Conservation (phyloP, 2,113 vertebrate species). For the Mellivora capensis region DNA sequence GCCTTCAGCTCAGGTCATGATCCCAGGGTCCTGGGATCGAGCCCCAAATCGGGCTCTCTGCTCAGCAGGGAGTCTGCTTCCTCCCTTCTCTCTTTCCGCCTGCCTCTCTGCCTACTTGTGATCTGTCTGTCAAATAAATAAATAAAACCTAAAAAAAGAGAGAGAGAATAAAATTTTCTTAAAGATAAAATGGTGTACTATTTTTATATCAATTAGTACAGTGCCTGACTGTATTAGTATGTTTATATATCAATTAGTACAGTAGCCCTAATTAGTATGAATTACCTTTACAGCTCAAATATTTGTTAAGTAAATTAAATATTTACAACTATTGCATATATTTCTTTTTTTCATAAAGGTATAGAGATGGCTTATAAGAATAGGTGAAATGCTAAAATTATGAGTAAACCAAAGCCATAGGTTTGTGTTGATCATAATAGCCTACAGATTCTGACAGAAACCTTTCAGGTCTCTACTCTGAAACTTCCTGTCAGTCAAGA, state of each 20-base stretch:
- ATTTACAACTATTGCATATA: neutral
- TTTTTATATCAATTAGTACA: neutral
- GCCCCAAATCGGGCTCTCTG: too few relatives aligned
- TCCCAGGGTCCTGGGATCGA: too few relatives aligned
- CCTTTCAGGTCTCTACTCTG: neutral
- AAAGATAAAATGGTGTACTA: neutral
- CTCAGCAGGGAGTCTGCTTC: too few relatives aligned
- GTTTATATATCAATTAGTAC: neutral
- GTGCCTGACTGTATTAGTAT: too few relatives aligned
- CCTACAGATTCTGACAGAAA: neutral
- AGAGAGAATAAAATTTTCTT: constrained; percentile 24
- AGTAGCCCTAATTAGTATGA: neutral
- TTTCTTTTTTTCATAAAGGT: neutral
- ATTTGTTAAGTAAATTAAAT: neutral
- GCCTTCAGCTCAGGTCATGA: too few relatives aligned
- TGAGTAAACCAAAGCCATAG: neutral
- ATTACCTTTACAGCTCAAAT: neutral
- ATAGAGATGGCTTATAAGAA: neutral
- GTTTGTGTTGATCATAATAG: neutral
- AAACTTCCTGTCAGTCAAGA: neutral
- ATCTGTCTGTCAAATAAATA: too few relatives aligned
- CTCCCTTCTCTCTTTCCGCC: too few relatives aligned
- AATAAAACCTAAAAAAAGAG: too few relatives aligned
- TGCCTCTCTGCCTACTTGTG: too few relatives aligned
- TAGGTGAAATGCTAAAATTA: neutral